Conservation (phyloP, 2,888 invertebrate species). For the Spisula solida region DNA sequence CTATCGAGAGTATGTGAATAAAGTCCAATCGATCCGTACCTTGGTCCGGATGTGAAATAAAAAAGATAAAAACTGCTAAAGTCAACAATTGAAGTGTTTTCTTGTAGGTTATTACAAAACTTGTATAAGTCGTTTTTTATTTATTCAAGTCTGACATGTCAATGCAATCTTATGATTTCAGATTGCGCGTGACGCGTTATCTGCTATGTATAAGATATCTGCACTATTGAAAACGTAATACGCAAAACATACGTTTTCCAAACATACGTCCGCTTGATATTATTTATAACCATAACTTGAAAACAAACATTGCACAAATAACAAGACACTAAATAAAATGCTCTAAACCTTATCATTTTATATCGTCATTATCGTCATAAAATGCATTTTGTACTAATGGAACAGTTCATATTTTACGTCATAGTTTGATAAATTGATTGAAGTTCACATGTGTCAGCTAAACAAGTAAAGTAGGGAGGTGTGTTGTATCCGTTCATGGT, state of each 20-base stretch:
- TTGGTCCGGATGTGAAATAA: background rate
- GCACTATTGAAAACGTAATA: background rate
- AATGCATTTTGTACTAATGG: no score
- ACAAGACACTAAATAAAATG: no score
- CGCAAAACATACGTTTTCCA: background rate
- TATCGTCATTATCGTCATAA: no score
- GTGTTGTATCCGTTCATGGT: no score
- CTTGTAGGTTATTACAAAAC: background rate
- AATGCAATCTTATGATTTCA: background rate
- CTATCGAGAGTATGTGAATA: background rate
- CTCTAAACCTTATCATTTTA: no score
- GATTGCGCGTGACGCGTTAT: background rate
- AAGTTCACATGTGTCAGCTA: background rate
- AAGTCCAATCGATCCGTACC: slow-evolving; percentile 15
- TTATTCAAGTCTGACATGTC: background rate
- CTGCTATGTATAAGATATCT: background rate
- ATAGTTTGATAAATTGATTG: background rate
- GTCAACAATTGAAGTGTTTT: slow-evolving; percentile 15
- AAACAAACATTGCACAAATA: no score
- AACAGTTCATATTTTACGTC: background rate
- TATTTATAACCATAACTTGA: no score
- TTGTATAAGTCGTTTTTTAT: background rate
- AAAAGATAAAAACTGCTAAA: background rate
- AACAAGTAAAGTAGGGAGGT: no score
- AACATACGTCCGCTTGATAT: no score